Evolutionary conservation across 2,113 vertebrate genomes (phyloP), one percentile per base, ranked within the genome.

Genomic region (Cynocephalus volans): DNA sequence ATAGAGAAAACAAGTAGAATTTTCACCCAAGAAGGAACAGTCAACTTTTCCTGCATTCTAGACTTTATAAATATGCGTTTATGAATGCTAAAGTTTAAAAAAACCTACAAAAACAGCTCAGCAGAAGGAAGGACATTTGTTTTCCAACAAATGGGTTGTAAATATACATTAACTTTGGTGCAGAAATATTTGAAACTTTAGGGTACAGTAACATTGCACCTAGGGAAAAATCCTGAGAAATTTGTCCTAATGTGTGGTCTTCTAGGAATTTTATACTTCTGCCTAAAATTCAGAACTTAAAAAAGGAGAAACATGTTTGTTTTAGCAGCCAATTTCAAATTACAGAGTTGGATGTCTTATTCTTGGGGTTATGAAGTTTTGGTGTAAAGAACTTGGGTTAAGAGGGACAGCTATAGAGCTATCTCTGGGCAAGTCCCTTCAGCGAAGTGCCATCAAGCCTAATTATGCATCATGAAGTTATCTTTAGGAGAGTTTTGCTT

Each of bases 401-500:
- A 60, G 45, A 33, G 9, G 75, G 85, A 7, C 65, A 62, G 3
- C 36, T 18, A 4, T 31, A 15, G 77, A 70, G 91, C 73, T 26
- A 1, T 45, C 24, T 76, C 54, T 19, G 54, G 60, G 50, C 19
- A 14, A 87, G 48, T 54, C 23, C 33, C 15, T 85, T 85, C 77
- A 24, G 48, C 85, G 0, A 0, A 19, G 89, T n/a, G 58, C 90
- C 52, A 10, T 64, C n/a, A 9, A 56, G 80, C 36, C 1, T 69
- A 90, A 73, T 36, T 18, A 52, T 73, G 90, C 92, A 80, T 89
- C 86, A 92, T 8, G 6, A 67, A 96, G 93, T 97, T 96, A 79
- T 93, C 96, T 97, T 88, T 93, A 81, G 87, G 83, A 15, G 8
- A 79, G 80, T 93, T 97, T 72, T 96, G 88, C 72, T 77, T 88